These are phyloP conservation scores for Dasysyrphus albostriatus DNA, from an alignment of 2,888 invertebrate genomes.

Conservation along the genomic window DNA sequence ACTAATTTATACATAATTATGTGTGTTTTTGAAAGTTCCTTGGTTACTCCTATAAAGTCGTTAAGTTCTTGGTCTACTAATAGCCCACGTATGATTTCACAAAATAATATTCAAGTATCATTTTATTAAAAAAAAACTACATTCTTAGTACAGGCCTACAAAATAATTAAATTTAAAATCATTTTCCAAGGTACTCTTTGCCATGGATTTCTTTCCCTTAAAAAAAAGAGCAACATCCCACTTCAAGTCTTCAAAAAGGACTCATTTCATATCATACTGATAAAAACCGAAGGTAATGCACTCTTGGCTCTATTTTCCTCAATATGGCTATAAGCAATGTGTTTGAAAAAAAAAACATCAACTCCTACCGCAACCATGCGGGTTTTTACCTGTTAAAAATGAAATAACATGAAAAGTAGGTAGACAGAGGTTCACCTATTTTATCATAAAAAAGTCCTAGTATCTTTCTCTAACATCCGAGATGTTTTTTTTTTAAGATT, in stretches of 20 bases:
- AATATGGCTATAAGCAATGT: background rate
- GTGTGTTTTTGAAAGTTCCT: too few species aligned
- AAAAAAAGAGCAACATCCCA: background rate
- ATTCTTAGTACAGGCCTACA: too few species aligned
- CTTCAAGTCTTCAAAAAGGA: background rate
- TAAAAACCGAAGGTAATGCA: background rate
- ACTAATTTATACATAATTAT: too few species aligned
- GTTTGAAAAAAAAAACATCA: background rate
- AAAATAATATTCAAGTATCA: too few species aligned
- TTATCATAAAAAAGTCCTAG: background rate
- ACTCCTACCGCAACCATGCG: background rate
- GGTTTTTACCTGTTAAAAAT: constrained; percentile 3
- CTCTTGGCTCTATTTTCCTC: background rate
- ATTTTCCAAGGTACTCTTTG: too few species aligned
- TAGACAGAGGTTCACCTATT: background rate
- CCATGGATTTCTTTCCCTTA: too few species aligned
- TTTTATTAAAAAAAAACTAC: too few species aligned
- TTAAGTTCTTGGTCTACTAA: too few species aligned
- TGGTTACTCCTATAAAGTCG: too few species aligned
- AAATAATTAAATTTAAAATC: too few species aligned
- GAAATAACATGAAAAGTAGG: background rate
- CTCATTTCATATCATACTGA: background rate
- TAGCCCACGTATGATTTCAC: too few species aligned
- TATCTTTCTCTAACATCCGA: background rate
- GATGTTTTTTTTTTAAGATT: background rate